These are phyloP conservation scores for Onthophagus taurus DNA, from an alignment of 1,140 invertebrate genomes.

Conservation along the genomic window DNA sequence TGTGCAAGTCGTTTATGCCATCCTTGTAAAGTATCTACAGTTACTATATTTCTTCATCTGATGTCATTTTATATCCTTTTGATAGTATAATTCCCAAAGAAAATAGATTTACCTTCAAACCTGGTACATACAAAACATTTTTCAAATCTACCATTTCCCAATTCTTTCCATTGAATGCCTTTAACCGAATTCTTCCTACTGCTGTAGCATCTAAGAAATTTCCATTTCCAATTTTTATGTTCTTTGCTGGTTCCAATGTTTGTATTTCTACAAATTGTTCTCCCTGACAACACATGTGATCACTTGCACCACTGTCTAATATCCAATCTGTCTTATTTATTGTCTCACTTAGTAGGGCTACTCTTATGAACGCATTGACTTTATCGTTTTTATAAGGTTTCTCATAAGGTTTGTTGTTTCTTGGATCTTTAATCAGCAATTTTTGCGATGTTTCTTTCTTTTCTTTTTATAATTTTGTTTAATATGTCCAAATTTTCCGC, in stretches of 20 bases:
- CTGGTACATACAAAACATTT: too few species aligned
- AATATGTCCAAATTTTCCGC: slow-evolving; percentile 4
- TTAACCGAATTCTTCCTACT: background rate
- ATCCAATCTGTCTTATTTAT: background rate
- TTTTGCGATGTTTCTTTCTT: background rate
- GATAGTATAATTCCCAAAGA: too few species aligned
- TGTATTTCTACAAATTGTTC: slow-evolving; percentile 6
- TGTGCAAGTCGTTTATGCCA: too few species aligned
- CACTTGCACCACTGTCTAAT: slow-evolving; percentile 9
- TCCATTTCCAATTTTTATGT: slow-evolving; percentile 6
- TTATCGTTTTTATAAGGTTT: too few species aligned
- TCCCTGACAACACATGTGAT: slow-evolving; percentile 9
- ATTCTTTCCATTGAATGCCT: slow-evolving; percentile 1
- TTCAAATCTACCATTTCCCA: too few species aligned
- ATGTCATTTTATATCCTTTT: too few species aligned
- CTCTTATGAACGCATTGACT: slow-evolving; percentile 6
- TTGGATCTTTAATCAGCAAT: slow-evolving; percentile 7
- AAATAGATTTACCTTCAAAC: too few species aligned
- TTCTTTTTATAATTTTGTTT: slow-evolving; percentile 4
- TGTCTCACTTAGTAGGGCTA: slow-evolving; percentile 2
- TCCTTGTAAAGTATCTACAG: too few species aligned
- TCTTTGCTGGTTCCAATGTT: background rate
- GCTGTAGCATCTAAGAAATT: background rate
- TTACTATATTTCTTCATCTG: too few species aligned
- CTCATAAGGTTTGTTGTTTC: slow-evolving; percentile 1